A percentile compares a stretch with the other conserved stretches of the same genome.
Conservation (phyloP, 2,797 vertebrate genomes). For the Epinephelus coioides region DNA sequence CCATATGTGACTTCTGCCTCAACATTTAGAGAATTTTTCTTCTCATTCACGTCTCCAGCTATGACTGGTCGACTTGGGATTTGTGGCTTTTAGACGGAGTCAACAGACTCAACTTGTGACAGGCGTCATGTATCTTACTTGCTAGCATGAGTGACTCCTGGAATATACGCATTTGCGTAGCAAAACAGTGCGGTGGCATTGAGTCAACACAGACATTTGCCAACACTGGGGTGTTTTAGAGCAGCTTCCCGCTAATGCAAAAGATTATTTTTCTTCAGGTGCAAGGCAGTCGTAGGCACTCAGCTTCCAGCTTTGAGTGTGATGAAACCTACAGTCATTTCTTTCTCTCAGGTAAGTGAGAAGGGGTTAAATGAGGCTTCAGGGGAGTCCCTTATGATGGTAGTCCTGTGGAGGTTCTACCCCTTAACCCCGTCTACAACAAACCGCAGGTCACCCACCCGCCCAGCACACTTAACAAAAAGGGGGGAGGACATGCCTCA, state of each 20-base stretch:
- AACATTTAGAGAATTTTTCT: background rate
- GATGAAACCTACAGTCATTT: constrained; percentile 75
- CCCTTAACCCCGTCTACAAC: background rate
- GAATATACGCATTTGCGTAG: constrained; percentile 74
- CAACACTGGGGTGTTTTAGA: constrained; percentile 64
- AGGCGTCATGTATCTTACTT: constrained; percentile 18
- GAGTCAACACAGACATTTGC: constrained; percentile 74
- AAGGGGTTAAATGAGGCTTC: constrained; percentile 31
- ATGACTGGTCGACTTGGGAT: constrained; percentile 57
- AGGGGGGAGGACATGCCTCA: background rate
- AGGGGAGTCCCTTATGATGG: constrained; percentile 55
- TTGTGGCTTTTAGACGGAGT: constrained; percentile 38
- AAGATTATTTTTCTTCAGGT: constrained; percentile 67
- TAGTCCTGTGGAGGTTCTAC: constrained; percentile 9
- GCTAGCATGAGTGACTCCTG: constrained; percentile 57
- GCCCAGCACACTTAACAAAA: background rate
- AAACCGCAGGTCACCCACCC: constrained; percentile 33
- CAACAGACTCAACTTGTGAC: constrained; percentile 60
- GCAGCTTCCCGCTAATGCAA: constrained; percentile 50
- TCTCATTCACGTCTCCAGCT: background rate
- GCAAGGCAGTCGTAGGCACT: constrained; percentile 7
- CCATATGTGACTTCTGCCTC: constrained; percentile 21
- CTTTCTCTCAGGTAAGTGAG: constrained; percentile 50
- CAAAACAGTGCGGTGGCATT: constrained; percentile 35
- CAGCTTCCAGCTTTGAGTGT: constrained; percentile 72